Conservation (phyloP, 92 coral and sea anemone species). For the Siderastrea siderea region DNA sequence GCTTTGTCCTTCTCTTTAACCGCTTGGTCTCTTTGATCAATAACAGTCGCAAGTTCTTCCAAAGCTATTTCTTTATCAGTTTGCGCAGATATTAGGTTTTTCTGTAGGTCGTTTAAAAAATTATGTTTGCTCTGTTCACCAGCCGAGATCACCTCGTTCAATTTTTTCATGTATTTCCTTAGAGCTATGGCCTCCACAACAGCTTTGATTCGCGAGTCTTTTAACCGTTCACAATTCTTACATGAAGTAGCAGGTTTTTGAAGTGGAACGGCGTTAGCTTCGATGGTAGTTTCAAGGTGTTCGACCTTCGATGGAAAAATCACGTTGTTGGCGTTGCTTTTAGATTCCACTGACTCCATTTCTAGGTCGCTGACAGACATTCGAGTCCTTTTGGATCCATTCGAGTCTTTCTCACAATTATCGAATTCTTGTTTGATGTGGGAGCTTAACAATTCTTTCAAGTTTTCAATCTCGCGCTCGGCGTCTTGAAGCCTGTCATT, state of each 20-base stretch:
- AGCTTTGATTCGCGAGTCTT: conserved; percentile 83
- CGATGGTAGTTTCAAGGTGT: conserved; percentile 81
- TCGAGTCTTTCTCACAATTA: conserved; percentile 23
- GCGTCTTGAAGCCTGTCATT: conserved; percentile 73
- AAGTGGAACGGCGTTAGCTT: conserved; percentile 80
- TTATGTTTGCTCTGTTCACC: conserved; percentile 81
- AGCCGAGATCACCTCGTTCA: conserved; percentile 83
- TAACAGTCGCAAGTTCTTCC: conserved; percentile 92
- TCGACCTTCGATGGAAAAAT: conserved; percentile 86
- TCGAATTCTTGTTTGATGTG: conserved; percentile 39
- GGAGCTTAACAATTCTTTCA: conserved; percentile 82
- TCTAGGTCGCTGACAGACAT: conserved; percentile 35
- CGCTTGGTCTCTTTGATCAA: conserved; percentile 88
- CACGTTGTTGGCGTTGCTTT: conserved; percentile 24
- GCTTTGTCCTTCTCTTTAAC: conserved; percentile 90
- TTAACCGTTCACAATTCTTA: conserved; percentile 91
- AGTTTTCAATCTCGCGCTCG: conserved; percentile 82
- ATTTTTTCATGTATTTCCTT: conserved; percentile 84
- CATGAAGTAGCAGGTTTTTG: conserved; percentile 78
- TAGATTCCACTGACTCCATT: conserved; percentile 10
- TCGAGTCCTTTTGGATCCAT: conserved; percentile 31
- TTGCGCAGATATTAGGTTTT: conserved; percentile 84
- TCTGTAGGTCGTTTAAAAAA: conserved; percentile 85
- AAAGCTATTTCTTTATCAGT: conserved; percentile 96
- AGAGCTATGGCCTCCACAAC: conserved; percentile 92